A percentile compares a stretch with the other conserved stretches of the same genome.
Conservation (phyloP, 2,797 vertebrate genomes). For the Schizothorax lantsangensis region DNA sequence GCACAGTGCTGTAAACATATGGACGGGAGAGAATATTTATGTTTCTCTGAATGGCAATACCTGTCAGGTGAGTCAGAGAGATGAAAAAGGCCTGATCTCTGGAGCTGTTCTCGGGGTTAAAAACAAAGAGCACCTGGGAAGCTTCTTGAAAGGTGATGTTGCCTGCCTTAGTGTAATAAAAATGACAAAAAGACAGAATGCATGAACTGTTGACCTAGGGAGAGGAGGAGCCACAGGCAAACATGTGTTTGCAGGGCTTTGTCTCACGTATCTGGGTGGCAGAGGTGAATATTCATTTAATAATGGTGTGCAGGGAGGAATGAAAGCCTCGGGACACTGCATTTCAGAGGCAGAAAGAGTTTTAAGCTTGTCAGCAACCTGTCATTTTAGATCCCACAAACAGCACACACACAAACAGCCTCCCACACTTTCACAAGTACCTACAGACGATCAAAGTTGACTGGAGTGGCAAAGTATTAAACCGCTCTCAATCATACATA, state of each 20-base stretch:
- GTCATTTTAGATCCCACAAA: constrained; percentile 56
- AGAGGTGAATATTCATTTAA: constrained; percentile 48
- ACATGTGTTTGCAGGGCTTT: constrained; percentile 38
- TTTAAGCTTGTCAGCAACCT: constrained; percentile 61
- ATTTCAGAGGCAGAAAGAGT: constrained; percentile 49
- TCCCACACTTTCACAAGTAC: constrained; percentile 33
- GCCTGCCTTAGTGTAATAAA: constrained; percentile 55
- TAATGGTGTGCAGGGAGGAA: constrained; percentile 44
- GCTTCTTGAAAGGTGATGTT: constrained; percentile 61
- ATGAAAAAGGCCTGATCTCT: constrained; percentile 43
- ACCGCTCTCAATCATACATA: constrained; percentile 38
- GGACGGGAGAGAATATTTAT: constrained; percentile 4
- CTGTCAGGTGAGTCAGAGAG: constrained; percentile 48
- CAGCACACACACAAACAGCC: constrained; percentile 40
- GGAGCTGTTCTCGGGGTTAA: constrained; percentile 45
- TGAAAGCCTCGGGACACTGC: constrained; percentile 49
- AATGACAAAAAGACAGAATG: constrained; percentile 63
- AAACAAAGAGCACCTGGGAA: constrained; percentile 63
- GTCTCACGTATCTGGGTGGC: constrained; percentile 47
- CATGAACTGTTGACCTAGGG: constrained; percentile 62
- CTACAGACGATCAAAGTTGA: constrained; percentile 54
- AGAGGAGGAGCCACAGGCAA: constrained; percentile 54
- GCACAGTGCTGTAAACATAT: constrained; percentile 1
- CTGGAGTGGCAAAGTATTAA: constrained; percentile 52
- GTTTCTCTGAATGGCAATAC: constrained; percentile 33